These are phyloP conservation scores for Trichonephila clavata DNA, from an alignment of 1,140 invertebrate genomes.

Conservation along the genomic window DNA sequence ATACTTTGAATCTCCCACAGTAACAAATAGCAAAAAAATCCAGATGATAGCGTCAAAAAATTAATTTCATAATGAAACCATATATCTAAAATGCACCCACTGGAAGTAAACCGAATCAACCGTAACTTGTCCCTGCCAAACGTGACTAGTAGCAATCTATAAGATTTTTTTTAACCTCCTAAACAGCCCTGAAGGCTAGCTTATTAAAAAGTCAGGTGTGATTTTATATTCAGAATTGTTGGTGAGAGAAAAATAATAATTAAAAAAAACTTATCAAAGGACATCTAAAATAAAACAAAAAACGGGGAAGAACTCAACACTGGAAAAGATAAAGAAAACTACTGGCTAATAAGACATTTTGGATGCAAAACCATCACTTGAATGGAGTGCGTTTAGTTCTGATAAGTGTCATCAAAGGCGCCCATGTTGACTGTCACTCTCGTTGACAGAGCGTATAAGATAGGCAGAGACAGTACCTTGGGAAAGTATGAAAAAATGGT, in stretches of 20 bases:
- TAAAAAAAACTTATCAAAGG: neutral
- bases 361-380: conserved; percentile 62
- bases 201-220: conserved; percentile 66
- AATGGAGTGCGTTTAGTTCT: conserved; percentile 47
- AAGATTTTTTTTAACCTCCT: neutral
- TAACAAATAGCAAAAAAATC: too few species aligned
- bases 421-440: conserved; percentile 65
- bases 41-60: neutral
- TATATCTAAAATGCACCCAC: neutral
- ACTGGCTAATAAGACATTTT: conserved; percentile 72
- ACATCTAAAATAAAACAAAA: conserved; percentile 13
- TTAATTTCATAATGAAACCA: neutral
- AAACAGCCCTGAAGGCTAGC: neutral
- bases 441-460: conserved; percentile 73
- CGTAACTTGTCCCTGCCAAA: neutral
- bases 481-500: conserved; percentile 1
- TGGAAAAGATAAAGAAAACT: neutral
- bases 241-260: neutral
- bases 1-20: too few species aligned
- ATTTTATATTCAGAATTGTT: conserved; percentile 8
- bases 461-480: neutral
- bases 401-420: conserved; percentile 66
- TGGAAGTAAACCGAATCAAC: conserved; percentile 3
- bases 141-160: neutral
- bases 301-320: neutral